Conservation (phyloP, 2,797 vertebrate species). For the Girardinus metallicus region DNA sequence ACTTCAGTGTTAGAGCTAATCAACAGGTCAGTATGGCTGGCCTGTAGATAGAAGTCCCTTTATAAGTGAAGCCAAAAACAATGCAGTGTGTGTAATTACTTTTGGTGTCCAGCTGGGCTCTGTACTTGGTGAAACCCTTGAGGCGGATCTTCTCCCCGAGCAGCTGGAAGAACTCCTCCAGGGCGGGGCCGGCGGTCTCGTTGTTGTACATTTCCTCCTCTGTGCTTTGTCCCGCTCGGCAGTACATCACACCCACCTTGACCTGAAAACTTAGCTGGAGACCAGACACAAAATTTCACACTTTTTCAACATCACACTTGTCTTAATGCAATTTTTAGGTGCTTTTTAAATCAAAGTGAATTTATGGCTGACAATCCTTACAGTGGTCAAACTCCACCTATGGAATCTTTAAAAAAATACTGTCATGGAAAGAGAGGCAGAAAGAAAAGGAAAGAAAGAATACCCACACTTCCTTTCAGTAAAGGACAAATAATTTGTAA, state of each 20-base stretch:
- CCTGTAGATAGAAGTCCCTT: neutral
- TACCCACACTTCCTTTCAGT: neutral
- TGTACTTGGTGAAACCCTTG: conserved; percentile 96
- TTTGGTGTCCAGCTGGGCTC: conserved; percentile 96
- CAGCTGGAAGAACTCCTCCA: conserved; percentile 97
- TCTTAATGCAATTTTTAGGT: neutral
- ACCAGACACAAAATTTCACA: conserved; percentile 16
- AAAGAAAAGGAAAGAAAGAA: neutral
- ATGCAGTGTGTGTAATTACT: conserved; percentile 68
- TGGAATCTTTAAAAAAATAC: neutral
- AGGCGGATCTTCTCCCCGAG: conserved; percentile 94
- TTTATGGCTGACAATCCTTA: neutral
- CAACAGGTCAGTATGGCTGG: neutral
- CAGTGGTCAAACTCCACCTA: neutral
- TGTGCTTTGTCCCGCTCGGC: conserved; percentile 92
- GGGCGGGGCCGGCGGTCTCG: conserved; percentile 89
- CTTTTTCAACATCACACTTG: neutral
- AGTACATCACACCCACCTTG: conserved; percentile 98
- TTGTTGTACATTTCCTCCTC: conserved; percentile 99
- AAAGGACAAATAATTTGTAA: neutral
- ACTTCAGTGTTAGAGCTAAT: neutral
- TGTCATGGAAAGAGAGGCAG: neutral
- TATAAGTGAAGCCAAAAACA: neutral
- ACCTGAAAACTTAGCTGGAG: conserved; percentile 94
- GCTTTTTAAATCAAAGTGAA: neutral